Conservation (phyloP, 2,797 vertebrate genomes). For the Mus caroli region DNA sequence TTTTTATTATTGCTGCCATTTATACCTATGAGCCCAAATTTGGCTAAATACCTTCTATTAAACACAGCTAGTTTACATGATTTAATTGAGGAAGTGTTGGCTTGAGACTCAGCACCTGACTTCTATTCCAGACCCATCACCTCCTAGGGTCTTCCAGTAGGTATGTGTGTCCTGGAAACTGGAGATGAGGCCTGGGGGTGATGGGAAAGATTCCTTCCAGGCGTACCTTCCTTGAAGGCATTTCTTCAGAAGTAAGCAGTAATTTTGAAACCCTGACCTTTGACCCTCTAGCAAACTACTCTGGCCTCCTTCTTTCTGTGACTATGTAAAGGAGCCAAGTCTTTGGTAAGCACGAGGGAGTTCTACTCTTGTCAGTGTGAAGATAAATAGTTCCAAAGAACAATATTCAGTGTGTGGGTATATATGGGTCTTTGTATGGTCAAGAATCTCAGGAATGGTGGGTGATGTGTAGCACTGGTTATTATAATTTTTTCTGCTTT, state of each 20-base stretch:
- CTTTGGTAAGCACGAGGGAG: neutral
- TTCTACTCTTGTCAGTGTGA: neutral
- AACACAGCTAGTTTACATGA: neutral
- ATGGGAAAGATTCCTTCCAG: neutral
- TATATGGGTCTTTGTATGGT: neutral
- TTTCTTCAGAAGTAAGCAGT: neutral
- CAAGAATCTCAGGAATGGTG: neutral
- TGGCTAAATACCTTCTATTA: neutral
- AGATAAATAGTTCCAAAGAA: neutral
- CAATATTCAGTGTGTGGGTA: neutral
- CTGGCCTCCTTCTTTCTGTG: neutral
- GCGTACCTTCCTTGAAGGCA: neutral
- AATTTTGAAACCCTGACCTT: neutral
- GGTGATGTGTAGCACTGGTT: neutral
- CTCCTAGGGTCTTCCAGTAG: neutral
- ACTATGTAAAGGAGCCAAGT: neutral
- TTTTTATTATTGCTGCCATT: neutral
- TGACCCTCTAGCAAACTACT: neutral
- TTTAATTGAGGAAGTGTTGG: neutral
- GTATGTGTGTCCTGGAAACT: neutral
- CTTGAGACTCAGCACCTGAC: neutral
- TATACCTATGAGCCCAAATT: neutral
- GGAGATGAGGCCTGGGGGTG: neutral
- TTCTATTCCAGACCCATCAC: neutral
- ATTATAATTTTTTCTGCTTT: neutral